Base-by-base conservation (phyloP, 1,140 invertebrate species). In the Calycopis cecrops region DNA sequence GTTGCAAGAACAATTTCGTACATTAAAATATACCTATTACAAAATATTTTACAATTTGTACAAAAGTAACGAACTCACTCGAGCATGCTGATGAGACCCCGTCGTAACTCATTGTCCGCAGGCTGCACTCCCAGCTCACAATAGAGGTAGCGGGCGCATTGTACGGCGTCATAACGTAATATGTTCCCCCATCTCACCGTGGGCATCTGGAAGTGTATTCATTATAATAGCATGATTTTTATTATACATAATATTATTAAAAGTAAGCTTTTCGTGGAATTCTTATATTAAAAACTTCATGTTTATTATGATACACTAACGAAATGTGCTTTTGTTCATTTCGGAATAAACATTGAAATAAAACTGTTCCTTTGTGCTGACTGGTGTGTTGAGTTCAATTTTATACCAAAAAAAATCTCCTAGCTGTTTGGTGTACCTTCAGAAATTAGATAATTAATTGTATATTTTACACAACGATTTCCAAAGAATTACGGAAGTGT, bases 171-270 rank as follows among this genome's bases (percentile, higher is more conserved):
- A 55, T 80, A 66, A 10, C 56, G 63, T 40, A 86, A 62, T 52
- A 86, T 79, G 63, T 72, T 75, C 44, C 61, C 72, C 82, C 82
- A 86, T 59, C 77, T 65, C 11, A 84, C 82, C 16, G 63, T 69
- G 16, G 71, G 70, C 52, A 63, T 73, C 82, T 83, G 69, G 35
- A 66, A 72, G 57, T 11, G 21, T 33, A 56, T 37, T 3, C 35
- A 47, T n/a, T 48, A 9, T 14, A 37, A 11, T 34, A 55, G 28
- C 16, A 14, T 12, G 14, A 35, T 33, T 49, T 12, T 33, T 50
- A 35, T 33, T 28, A 35, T n/a, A 50, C 34, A 3, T 40, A 12
- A n/a, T 14, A 14, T n/a, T 11, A 37, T n/a, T 28, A 28, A 28
- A 28, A 28, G 21, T 28, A 6, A 12, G 14, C 38, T 40, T 40